Percentiles rank a stretch among this genome's conserved stretches.
Evolutionary conservation across 2,113 vertebrate genomes (phyloP).

Genomic region (Scomber japonicus): DNA sequence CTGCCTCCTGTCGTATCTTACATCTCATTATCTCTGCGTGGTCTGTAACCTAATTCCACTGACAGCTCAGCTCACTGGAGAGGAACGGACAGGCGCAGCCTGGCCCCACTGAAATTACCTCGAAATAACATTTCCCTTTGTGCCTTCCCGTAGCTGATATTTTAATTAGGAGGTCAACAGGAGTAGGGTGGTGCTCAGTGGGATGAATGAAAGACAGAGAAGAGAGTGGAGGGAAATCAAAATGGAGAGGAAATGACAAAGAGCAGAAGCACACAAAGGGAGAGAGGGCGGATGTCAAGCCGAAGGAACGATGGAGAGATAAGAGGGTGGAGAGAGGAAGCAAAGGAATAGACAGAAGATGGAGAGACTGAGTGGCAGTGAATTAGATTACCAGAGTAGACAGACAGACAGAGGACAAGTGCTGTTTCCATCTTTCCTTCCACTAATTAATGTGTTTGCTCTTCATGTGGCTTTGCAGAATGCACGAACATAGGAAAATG

Average conservation of each 20-base stretch:
- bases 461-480: constrained; percentile 22
- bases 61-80: constrained; percentile 61
- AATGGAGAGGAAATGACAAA: constrained; percentile 42
- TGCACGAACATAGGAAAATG: constrained; percentile 14
- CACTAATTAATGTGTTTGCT: constrained; percentile 21
- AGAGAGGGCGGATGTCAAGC: constrained; percentile 21
- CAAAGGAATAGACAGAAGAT: not conserved
- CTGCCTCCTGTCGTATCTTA: constrained; percentile 38
- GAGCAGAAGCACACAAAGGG: constrained; percentile 19
- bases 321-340: constrained; percentile 28
- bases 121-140: constrained; percentile 78
- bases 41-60: constrained; percentile 73
- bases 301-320: constrained; percentile 24
- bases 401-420: constrained; percentile 16
- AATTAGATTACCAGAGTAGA: constrained; percentile 44
- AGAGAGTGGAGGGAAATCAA: constrained; percentile 17
- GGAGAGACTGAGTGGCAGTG: not conserved
- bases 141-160: constrained; percentile 72
- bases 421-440: constrained; percentile 21
- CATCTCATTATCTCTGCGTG: constrained; percentile 64
- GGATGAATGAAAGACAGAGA: constrained; percentile 24
- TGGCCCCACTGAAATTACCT: constrained; percentile 57
- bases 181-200: constrained; percentile 1
- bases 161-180: constrained; percentile 77
- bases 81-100: constrained; percentile 53